Conservation (phyloP, 1,140 invertebrate genomes). For the Dendroctonus valens region DNA sequence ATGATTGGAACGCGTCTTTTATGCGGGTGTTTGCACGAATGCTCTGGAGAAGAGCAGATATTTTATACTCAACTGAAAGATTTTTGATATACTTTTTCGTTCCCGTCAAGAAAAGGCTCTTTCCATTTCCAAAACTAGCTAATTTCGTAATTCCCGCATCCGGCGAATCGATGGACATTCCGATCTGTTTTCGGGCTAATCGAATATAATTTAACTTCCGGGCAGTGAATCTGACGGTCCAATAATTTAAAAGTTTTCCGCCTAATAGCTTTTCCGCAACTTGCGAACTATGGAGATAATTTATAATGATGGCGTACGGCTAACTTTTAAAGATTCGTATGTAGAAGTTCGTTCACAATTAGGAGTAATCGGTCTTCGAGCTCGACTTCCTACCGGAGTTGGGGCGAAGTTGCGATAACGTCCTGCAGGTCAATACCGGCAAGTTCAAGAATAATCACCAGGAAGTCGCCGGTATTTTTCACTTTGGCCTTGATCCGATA, state of each 20-base stretch:
- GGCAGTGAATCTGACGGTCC: slow-evolving; percentile 18
- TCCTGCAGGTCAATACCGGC: background rate
- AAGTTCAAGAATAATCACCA: too few relatives aligned
- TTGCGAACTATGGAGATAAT: slow-evolving; percentile 23
- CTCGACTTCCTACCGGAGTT: background rate
- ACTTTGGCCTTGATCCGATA: background rate
- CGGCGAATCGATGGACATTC: background rate
- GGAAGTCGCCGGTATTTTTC: too few relatives aligned
- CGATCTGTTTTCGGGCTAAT: slow-evolving; percentile 18
- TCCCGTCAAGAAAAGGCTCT: too few relatives aligned
- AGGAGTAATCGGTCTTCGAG: slow-evolving; percentile 1
- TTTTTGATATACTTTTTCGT: too few relatives aligned
- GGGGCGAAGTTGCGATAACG: background rate
- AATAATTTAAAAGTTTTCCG: slow-evolving; percentile 24
- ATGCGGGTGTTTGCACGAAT: too few relatives aligned
- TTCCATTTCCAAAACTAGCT: too few relatives aligned
- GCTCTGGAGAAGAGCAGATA: too few relatives aligned
- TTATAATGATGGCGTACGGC: slow-evolving; percentile 4
- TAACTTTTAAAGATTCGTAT: slow-evolving; percentile 16
- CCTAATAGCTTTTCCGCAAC: slow-evolving; percentile 20
- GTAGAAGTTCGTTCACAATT: slow-evolving; percentile 2
- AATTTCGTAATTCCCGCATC: too few relatives aligned
- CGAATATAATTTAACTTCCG: slow-evolving; percentile 23
- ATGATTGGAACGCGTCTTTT: too few relatives aligned
- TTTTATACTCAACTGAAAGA: too few relatives aligned